Evolutionary conservation across 2,888 invertebrate species (phyloP), one percentile per base, ranked within the genome.

Genomic region (Tanytarsus gracilentus): DNA sequence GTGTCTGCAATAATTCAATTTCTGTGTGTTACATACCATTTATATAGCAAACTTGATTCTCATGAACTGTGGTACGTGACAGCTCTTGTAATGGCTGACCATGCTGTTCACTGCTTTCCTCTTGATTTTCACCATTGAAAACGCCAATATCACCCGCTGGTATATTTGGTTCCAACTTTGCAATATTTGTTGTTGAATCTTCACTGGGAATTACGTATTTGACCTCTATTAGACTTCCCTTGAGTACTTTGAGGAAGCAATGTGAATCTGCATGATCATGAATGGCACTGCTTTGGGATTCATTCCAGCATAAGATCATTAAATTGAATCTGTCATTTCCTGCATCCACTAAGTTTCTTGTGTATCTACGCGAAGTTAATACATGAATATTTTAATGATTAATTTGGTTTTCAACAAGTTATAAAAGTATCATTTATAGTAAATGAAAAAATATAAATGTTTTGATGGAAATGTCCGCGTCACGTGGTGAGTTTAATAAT

Each of bases 311-410:
- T n/a, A 99, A 75, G 26, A 95, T 81, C 86, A 99, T 94, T 65
- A 99, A 77, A 75, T 99, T 99, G 75, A 95, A 99, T 70, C 91
- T 93, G 0, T 94, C 97, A 71, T 99, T 98, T 4, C 98, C 99
- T 62, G 82, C 83, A 69, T 98, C 95, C 0, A 99, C 93, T 66
- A 99, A 77, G 75, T 99, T 99, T 29, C 99, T 77, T 0, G 98
- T 99, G 71, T 99, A 99, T 69, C 90, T 93, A 18, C 9, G 23
- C 9, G 11, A 1, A 21, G 4, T 3, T 4, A 5, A 33, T 11
- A 33, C 2, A 33, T 11, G 33, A n/a, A 11, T 9, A 33, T 4
- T 9, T 4, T 33, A 5, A 9, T 33, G 33, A 33, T 33, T 11
- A 33, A n/a, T 33, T 33, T 11, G 6, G n/a, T 33, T n/a, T n/a